Base-by-base conservation (phyloP, 2,113 vertebrate species). In the Callopanchax toddi region DNA sequence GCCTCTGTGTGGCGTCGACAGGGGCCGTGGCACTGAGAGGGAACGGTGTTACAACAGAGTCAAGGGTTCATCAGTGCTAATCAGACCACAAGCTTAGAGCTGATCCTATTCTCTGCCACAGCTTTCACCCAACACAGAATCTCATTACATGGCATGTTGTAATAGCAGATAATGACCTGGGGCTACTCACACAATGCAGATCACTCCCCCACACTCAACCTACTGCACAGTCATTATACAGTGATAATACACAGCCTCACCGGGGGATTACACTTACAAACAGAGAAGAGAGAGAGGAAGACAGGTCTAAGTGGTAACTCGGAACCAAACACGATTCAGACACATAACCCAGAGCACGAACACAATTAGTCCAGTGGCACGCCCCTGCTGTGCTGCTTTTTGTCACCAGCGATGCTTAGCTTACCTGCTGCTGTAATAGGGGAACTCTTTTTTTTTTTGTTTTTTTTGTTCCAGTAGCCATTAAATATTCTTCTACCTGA, bases 61-160 rank as follows among this genome's bases (percentile, higher is more conserved):
- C 87, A 87, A 88, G 82, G 86, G 87, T 85, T 90, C 85, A 87
- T 86, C 80, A 82, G 80, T 56, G 85, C 80, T 90, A 88, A 91
- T 91, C 86, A 87, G 82, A 85, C 81, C 85, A 71, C 55, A 51
- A 80, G 77, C 83, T 85, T 81, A 75, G 50, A 78, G 74, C 75
- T 85, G 85, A 86, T 87, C 80, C 84, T 67, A 81, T 87, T 80
- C 87, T 87, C 86, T 87, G 72, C 82, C 71, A 50, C 68, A 76
- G 80, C 80, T 82, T 83, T 78, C 80, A 78, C 76, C 74, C 84
- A 78, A 76, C 78, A 80, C 74, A 79, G 86, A 87, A 86, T 90
- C 90, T 88, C 87, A 90, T 90, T 90, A 86, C 79, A 79, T 60
- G 71, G 72, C 71, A 60, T 58, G 82, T 77, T 75, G 82, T 87